phyloP scores from a whole-genome alignment of 2,113 vertebrate genomes.

The Cacatua alba region DNA sequence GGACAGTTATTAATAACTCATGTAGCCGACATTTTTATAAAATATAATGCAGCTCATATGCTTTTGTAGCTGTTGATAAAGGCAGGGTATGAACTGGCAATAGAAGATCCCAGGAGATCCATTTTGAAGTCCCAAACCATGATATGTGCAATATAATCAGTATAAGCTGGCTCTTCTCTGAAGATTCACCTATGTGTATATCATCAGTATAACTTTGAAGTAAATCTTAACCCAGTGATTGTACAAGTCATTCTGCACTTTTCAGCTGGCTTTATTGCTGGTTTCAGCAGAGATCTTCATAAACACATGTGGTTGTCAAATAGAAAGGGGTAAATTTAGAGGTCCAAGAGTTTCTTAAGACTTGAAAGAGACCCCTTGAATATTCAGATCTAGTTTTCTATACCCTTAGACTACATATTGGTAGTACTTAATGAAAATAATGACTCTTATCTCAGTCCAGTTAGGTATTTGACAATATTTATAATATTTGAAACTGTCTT shows the following conservation, averaged over 20 bases:
- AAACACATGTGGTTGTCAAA: neutral
- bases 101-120: neutral
- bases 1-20: neutral
- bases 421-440: neutral
- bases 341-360: neutral
- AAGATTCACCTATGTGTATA: neutral
- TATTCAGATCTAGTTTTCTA: neutral
- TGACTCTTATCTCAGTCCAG: neutral
- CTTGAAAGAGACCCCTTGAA: neutral
- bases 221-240: neutral
- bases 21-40: accelerated
- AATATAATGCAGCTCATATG: neutral
- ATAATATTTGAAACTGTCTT: neutral
- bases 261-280: neutral
- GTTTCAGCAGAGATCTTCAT: neutral
- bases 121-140: neutral
- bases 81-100: neutral
- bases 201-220: neutral
- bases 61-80: neutral
- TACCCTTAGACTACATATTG: neutral
- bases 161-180: neutral
- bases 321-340: neutral
- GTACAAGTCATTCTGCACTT: neutral
- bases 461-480: neutral
- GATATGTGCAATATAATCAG: too few species aligned